phyloP scores from a whole-genome alignment of 2,113 vertebrate species.

The Campylomormyrus numenius region DNA sequence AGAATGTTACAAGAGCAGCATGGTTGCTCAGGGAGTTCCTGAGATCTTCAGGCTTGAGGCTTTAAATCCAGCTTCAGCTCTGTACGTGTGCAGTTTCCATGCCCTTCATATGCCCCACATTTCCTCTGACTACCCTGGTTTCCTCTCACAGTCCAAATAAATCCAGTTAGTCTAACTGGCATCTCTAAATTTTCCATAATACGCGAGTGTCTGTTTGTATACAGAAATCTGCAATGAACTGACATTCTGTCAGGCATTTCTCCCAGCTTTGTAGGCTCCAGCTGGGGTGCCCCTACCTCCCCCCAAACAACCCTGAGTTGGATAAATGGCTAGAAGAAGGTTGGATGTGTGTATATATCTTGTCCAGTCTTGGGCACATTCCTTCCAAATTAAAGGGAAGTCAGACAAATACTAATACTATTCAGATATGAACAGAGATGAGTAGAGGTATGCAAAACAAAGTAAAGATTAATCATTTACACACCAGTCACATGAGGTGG shows the following conservation, averaged over 20 bases:
- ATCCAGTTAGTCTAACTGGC: not conserved
- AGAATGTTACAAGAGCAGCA: not conserved
- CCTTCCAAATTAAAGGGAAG: not conserved
- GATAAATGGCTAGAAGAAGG: not conserved
- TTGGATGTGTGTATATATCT: not conserved
- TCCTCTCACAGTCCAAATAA: not conserved
- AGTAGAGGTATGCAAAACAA: not conserved
- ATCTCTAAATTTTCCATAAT: not conserved
- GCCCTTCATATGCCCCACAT: not conserved
- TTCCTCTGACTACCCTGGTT: not conserved
- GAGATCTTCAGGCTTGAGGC: not conserved
- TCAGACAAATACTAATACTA: not conserved
- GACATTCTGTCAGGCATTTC: not conserved
- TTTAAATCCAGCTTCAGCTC: not conserved
- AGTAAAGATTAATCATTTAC: constrained; percentile 2
- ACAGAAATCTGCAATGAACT: not conserved
- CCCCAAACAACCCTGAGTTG: not conserved
- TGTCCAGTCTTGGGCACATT: not conserved
- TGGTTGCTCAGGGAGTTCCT: not conserved
- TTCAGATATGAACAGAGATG: not conserved
- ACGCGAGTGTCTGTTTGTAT: not conserved
- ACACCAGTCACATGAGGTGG: not conserved
- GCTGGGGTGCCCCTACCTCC: not conserved
- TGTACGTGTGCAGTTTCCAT: not conserved
- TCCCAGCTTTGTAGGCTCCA: not conserved